Evolutionary conservation across 2,113 vertebrate genomes (phyloP), one percentile per base, ranked within the genome.

Genomic region (Bambusicola thoracicus): DNA sequence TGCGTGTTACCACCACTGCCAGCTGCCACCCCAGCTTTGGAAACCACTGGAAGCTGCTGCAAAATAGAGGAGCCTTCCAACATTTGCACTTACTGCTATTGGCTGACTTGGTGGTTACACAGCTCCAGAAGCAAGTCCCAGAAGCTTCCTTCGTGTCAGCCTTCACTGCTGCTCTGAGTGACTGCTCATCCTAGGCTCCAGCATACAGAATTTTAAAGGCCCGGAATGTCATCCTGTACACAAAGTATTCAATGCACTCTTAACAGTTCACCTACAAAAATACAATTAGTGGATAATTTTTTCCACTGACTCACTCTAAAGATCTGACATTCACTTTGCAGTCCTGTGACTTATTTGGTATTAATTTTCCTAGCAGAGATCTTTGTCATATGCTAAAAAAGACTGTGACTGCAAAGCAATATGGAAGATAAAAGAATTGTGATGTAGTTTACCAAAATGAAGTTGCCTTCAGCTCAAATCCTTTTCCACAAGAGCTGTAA

Each of bases 31-130:
- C 11, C 62, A 61, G 81, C 73, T 73, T 66, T 62, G 65, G 81
- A 56, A 82, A 43, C 21, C 43, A 25, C 0, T 5, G 40, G 48
- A 63, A 90, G 48, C 84, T 78, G 25, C 36, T 38, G 9, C 1
- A n/a, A 75, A 85, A 44, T 15, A 77, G 6, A 25, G 40, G 14
- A 58, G 56, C 55, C 48, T 67, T 66, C 36, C 63, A 90, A 76
- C 44, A 49, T 53, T 76, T 32, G 32, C 3, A 11, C 49, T 12
- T 81, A 22, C 40, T 38, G 29, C 59, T 40, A n/a, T 30, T 2
- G 0, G 9, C 1, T 2, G 38, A 11, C 36, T 51, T 36, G 34
- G 53, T 36, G 49, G 14, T 63, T 46, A 36, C 0, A 0, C 63
- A 89, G 67, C 72, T 61, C 80, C 68, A 81, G 41, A 29, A 75